phyloP scores from a whole-genome alignment of 2,113 vertebrate species.

The Notechis scutatus region DNA sequence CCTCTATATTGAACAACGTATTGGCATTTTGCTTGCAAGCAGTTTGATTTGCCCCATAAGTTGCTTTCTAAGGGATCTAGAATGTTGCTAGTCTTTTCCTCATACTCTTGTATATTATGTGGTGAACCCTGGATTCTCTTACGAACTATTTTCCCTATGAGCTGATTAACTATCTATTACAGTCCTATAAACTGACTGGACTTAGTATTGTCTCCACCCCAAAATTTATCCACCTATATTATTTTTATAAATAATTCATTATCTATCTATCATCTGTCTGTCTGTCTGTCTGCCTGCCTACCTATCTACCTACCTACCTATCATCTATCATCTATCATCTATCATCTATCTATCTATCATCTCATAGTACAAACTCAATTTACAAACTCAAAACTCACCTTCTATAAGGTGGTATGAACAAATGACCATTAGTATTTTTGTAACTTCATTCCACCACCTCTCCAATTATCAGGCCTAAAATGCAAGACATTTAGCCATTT shows the following conservation, averaged over 20 bases:
- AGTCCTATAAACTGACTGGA: background rate
- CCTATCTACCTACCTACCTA: no score
- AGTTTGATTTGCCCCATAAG: background rate
- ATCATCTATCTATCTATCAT: no score
- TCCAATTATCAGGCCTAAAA: background rate
- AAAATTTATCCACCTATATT: background rate
- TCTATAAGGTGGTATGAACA: background rate
- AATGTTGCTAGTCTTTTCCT: background rate
- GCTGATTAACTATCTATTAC: background rate
- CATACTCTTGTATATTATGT: background rate
- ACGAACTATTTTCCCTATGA: background rate
- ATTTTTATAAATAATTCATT: background rate
- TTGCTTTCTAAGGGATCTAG: background rate
- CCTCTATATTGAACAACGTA: background rate
- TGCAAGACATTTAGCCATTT: background rate
- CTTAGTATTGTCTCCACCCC: background rate
- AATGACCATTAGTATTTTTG: background rate
- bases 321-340: no score
- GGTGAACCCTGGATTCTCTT: background rate
- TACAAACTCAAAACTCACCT: no score
- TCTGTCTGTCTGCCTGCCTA: no score
- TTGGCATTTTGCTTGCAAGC: background rate
- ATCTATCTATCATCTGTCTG: no score
- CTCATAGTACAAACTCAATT: background rate
- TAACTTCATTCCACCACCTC: background rate